Base-by-base conservation (phyloP, 2,113 vertebrate species). In the Nothobranchius kuhntae region DNA sequence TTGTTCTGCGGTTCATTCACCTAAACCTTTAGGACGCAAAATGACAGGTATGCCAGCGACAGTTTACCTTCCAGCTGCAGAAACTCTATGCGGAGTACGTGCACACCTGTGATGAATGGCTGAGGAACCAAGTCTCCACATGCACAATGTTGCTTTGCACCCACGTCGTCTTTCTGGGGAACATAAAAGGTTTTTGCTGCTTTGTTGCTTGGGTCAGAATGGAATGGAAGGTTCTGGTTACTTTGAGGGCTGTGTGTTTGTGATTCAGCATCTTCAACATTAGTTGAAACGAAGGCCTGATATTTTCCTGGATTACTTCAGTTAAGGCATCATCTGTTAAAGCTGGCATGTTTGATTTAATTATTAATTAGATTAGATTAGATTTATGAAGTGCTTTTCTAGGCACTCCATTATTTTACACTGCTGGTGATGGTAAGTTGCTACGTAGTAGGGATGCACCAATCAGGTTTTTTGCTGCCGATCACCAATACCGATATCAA, bases 161-260 rank as follows among this genome's bases (percentile, higher is more conserved):
- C 30, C 56, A 69, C 35, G 38, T 30, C 30, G 30, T 4, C 30
- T 40, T 40, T 40, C 7, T 40, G 38, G 9, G 9, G 38, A 6
- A 3, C 38, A 30, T 21, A 3, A 9, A 9, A 17, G 14, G 36
- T 42, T 42, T 92, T 90, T 94, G 86, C 89, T 78, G 68, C 68
- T 81, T 86, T 88, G 89, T 91, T 92, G 92, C 91, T 91, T 82
- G 82, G 89, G 86, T 91, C 61, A 44, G 73, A 85, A 71, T 86
- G 90, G 88, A 93, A 92, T 92, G 88, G 90, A 92, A 89, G 73
- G 67, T 17, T 61, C 89, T 92, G 86, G 85, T 83, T 90, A 89
- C 90, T 91, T 86, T 84, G 73, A 67, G 68, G 66, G 68, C 76
- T 82, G 78, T 66, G 75, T 62, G 64, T 75, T 78, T 78, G 80